These are phyloP conservation scores for Muscina levida DNA, from an alignment of 2,888 invertebrate species.

Conservation along the genomic window DNA sequence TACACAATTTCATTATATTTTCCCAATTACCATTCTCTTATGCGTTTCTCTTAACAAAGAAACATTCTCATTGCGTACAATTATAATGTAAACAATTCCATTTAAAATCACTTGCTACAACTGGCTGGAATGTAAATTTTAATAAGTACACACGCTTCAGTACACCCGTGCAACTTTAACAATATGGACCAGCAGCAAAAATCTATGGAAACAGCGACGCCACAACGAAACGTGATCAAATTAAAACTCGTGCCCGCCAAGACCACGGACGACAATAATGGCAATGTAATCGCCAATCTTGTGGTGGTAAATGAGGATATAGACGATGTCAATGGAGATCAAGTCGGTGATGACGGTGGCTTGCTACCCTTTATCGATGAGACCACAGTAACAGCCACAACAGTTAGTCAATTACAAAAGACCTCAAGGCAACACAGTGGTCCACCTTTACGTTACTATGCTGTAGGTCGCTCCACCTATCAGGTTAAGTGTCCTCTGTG, in stretches of 20 bases:
- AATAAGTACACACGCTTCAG: conserved; percentile 26
- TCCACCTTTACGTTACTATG: conserved; percentile 73
- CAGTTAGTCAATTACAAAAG: conserved; percentile 58
- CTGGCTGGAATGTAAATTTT: neutral
- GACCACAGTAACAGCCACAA: conserved; percentile 64
- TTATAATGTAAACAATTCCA: neutral
- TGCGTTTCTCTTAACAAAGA: neutral
- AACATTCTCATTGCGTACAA: neutral
- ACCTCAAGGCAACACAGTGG: neutral
- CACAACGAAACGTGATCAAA: conserved; percentile 68
- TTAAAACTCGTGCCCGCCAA: conserved; percentile 73
- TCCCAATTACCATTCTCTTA: too few relatives aligned
- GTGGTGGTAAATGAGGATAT: conserved; percentile 71
- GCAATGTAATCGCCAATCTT: conserved; percentile 74
- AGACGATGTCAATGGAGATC: conserved; percentile 40
- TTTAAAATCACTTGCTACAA: conserved; percentile 17
- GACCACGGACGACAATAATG: conserved; percentile 72
- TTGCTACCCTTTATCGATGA: conserved; percentile 74
- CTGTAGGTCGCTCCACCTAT: conserved; percentile 76
- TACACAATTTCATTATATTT: neutral
- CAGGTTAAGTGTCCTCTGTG: conserved; percentile 76
- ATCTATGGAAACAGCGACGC: conserved; percentile 26
- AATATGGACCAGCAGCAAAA: conserved; percentile 45
- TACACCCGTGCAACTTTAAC: conserved; percentile 30
- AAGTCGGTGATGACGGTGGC: conserved; percentile 50